Conservation (phyloP, 2,888 invertebrate genomes). For the Ypsolopha sequella region DNA sequence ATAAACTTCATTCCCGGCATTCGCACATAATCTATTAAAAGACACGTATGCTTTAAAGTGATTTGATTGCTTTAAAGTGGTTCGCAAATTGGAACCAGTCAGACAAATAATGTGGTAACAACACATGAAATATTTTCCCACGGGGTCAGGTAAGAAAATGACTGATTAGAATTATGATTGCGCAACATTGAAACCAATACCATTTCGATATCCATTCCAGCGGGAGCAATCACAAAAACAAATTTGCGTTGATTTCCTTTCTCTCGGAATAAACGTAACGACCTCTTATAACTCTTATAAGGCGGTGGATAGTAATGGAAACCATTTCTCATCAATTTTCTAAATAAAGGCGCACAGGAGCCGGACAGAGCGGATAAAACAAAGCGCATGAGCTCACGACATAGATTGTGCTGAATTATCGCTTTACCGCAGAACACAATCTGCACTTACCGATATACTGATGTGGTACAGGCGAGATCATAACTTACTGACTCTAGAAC, state of each 20-base stretch:
- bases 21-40: too few relatives aligned
- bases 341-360: conserved; percentile 62
- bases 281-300: conserved; percentile 39
- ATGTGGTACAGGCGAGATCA: neutral
- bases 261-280: conserved; percentile 42
- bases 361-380: conserved; percentile 64
- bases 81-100: neutral
- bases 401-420: conserved; percentile 70
- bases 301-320: conserved; percentile 65
- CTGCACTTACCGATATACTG: conserved; percentile 24
- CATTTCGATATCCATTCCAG: conserved; percentile 57
- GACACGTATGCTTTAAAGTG: too few relatives aligned
- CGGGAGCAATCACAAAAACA: conserved; percentile 66
- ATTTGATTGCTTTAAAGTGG: neutral
- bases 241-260: conserved; percentile 68
- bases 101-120: conserved; percentile 4
- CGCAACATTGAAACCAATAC: conserved; percentile 58
- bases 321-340: conserved; percentile 72
- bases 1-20: too few relatives aligned
- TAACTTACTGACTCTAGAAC: neutral
- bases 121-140: conserved; percentile 33
- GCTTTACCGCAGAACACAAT: conserved; percentile 70
- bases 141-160: conserved; percentile 51
- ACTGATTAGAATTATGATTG: conserved; percentile 57
- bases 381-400: conserved; percentile 67